Evolutionary conservation across 2,797 vertebrate genomes (phyloP), one percentile per base, ranked within the genome.

Genomic region (Sebastes aleutianus): DNA sequence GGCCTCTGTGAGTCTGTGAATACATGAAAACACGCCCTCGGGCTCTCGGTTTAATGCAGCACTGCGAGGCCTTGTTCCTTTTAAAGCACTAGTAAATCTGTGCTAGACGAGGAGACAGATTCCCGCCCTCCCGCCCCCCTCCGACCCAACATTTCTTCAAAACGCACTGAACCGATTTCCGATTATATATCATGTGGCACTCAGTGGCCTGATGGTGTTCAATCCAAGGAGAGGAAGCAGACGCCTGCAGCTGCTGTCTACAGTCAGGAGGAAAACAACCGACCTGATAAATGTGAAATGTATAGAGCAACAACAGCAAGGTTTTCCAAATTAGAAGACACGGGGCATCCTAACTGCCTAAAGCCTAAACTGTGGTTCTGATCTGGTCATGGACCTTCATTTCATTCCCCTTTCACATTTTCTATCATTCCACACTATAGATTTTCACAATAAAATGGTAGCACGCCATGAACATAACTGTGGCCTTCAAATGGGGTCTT

Each of bases 121-220:
- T 36, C 24, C 78, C 36, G 24, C 32, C 61, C 50, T 27, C 71
- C 70, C 54, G 5, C 50, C 66, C 70, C 70, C 18, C 36, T 11
- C 36, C 14, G 22, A 74, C 75, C 26, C 66, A 34, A 47, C 67
- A 57, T 29, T 29, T 39, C 62, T 77, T 70, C 24, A 78, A 65
- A 86, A 87, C 12, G 14, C 85, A 70, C 58, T 74, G 57, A 86
- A 82, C 70, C 69, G 32, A 80, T 79, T 78, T 77, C 73, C 81
- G 84, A 56, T 74, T 67, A 64, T 74, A 74, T 24, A 64, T 68
- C 12, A 57, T 34, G 84, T 67, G 69, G 70, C 68, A n/a, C 79
- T 68, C 69, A 8, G 65, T 3, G 65, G 22, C 61, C 47, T 20
- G 58, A 70, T 29, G 53, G 26, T 13, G 78, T 63, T 70, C 29